Evolutionary conservation across 2,113 vertebrate species (phyloP).

Genomic region (Dicrurus megarhynchus): DNA sequence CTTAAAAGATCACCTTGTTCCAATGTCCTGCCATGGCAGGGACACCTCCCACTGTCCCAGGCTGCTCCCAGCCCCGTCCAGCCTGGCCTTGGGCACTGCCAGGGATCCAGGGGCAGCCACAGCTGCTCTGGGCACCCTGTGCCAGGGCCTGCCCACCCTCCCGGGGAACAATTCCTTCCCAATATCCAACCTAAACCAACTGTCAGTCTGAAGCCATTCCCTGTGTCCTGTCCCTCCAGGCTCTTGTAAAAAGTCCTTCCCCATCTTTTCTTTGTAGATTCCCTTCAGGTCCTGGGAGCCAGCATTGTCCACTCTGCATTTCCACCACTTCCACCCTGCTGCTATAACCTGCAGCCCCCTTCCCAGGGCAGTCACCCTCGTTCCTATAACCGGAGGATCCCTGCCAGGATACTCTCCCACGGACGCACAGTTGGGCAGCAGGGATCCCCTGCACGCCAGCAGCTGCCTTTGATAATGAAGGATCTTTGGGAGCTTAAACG

Average conservation of each 20-base stretch:
- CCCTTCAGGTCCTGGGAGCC: not conserved
- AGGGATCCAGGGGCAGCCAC: not conserved
- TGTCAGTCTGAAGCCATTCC: no score
- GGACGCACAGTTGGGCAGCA: not conserved
- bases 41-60: not conserved
- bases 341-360: not conserved
- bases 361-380: not conserved
- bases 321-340: not conserved
- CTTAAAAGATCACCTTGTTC: not conserved
- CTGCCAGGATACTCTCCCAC: not conserved
- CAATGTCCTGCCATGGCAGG: not conserved
- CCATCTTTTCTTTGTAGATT: not conserved
- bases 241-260: not conserved
- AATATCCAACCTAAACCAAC: no score
- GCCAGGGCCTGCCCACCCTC: not conserved
- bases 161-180: no score
- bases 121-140: not conserved
- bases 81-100: fast-evolving
- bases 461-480: slow-evolving; percentile 29
- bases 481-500: not conserved
- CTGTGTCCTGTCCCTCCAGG: not conserved
- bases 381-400: not conserved
- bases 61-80: fast-evolving
- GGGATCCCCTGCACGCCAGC: not conserved
- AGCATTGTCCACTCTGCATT: not conserved